Evolutionary conservation across 1,140 invertebrate species (phyloP).

Genomic region (Megalopta genalis): DNA sequence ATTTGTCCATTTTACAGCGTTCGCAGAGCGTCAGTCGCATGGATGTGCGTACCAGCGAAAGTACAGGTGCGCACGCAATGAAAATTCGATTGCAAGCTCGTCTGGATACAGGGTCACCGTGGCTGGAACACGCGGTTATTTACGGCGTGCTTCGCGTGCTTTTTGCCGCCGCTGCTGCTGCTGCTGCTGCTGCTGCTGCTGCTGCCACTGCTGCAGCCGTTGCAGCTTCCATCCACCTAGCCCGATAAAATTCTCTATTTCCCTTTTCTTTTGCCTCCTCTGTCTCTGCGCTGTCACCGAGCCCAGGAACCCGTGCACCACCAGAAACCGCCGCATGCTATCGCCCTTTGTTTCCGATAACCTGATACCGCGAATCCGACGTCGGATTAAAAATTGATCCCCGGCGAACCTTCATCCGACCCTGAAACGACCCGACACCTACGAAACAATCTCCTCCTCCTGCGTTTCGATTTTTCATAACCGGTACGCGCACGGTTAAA

Average conservation of each 20-base stretch:
- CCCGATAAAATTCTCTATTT: slow-evolving; percentile 44
- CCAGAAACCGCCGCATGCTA: slow-evolving; percentile 27
- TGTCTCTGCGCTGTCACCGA: slow-evolving; percentile 12
- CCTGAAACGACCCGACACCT: neutral
- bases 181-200: too few relatives aligned
- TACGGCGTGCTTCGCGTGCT: slow-evolving; percentile 54
- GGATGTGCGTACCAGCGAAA: slow-evolving; percentile 4
- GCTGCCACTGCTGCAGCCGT: too few relatives aligned
- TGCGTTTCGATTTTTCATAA: neutral
- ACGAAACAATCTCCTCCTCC: neutral
- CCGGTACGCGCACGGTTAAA: too few relatives aligned
- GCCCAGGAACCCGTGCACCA: neutral
- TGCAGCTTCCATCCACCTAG: slow-evolving; percentile 23
- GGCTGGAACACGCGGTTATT: slow-evolving; percentile 48
- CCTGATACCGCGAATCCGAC: slow-evolving; percentile 32
- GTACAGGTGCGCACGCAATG: slow-evolving; percentile 26
- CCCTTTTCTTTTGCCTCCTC: neutral
- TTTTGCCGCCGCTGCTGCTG: slow-evolving; percentile 24
- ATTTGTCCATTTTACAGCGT: slow-evolving; percentile 6
- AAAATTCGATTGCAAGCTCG: slow-evolving; percentile 45
- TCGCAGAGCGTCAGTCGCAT: neutral
- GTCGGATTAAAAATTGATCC: slow-evolving; percentile 53
- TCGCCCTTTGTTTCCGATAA: slow-evolving; percentile 47
- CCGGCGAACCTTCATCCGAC: slow-evolving; percentile 11
- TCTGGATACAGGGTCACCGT: slow-evolving; percentile 12